phyloP scores from a whole-genome alignment of 2,888 invertebrate genomes.

The Agriotes lineatus region DNA sequence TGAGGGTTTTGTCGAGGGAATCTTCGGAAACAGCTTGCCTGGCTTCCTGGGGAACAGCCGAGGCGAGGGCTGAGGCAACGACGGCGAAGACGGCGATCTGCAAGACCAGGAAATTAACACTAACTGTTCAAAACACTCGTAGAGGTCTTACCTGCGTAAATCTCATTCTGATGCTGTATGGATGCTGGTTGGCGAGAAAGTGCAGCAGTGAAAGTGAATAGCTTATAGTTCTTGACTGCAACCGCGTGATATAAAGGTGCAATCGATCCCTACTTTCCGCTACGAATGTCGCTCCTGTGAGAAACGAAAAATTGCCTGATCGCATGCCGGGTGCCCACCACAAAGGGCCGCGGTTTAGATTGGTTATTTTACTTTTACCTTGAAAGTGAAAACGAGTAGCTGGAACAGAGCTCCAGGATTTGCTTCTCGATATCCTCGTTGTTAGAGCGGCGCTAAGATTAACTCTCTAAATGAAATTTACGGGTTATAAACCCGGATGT shows the following conservation, averaged over 20 bases:
- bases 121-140: too few relatives aligned
- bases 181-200: slow-evolving; percentile 39
- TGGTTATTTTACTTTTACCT: slow-evolving; percentile 4
- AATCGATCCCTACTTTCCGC: slow-evolving; percentile 2
- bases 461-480: slow-evolving; percentile 2
- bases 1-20: slow-evolving; percentile 75
- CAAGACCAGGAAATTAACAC: slow-evolving; percentile 33
- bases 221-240: slow-evolving; percentile 14
- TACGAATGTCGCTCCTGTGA: not conserved
- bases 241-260: not conserved
- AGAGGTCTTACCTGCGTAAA: slow-evolving; percentile 36
- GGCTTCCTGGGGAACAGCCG: slow-evolving; percentile 41
- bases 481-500: not conserved
- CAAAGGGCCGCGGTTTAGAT: slow-evolving; percentile 1
- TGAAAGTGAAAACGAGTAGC: slow-evolving; percentile 12
- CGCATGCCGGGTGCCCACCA: not conserved
- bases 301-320: not conserved
- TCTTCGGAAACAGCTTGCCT: slow-evolving; percentile 73
- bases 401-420: slow-evolving; percentile 1
- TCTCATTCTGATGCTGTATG: slow-evolving; percentile 43
- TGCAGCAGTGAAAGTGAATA: slow-evolving; percentile 32
- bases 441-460: not conserved
- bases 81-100: slow-evolving; percentile 42
- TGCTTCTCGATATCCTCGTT: not conserved
- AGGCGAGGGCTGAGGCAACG: slow-evolving; percentile 29